These are phyloP conservation scores for Sicus ferrugineus DNA, from an alignment of 2,888 invertebrate species.

Conservation along the genomic window DNA sequence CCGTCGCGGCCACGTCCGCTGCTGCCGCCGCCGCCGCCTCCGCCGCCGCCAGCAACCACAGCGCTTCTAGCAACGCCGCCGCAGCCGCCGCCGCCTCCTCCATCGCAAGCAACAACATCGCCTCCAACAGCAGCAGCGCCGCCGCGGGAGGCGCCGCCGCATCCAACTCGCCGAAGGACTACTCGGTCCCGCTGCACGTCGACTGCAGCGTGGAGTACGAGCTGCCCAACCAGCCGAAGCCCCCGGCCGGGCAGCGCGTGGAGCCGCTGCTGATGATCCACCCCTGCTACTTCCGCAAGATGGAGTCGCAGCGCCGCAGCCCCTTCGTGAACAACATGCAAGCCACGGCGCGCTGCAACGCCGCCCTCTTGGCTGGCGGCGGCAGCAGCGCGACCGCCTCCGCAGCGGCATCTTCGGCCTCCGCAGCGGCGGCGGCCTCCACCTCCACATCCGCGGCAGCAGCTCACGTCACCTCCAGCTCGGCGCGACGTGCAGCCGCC, in stretches of 20 bases:
- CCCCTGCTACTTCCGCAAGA: constrained; percentile 87
- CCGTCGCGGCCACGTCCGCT: constrained; percentile 2
- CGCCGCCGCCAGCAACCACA: constrained; percentile 47
- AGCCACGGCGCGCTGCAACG: constrained; percentile 66
- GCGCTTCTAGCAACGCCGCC: constrained; percentile 53
- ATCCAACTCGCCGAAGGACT: constrained; percentile 74
- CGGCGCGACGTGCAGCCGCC: constrained; percentile 44
- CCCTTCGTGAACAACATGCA: constrained; percentile 87
- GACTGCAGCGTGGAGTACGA: constrained; percentile 93
- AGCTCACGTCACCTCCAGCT: constrained; percentile 53
- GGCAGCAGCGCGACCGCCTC: constrained; percentile 29
- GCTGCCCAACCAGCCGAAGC: constrained; percentile 87
- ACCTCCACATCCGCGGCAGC: constrained; percentile 24
- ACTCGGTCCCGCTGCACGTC: constrained; percentile 85
- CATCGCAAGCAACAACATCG: constrained; percentile 35
- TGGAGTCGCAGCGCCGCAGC: constrained; percentile 82
- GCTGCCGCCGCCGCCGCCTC: constrained; percentile 12
- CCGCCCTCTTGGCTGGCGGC: constrained; percentile 52
- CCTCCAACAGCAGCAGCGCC: constrained; percentile 29
- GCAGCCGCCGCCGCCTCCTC: constrained; percentile 28
- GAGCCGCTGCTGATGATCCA: constrained; percentile 90
- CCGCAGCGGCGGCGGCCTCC: constrained; percentile 43
- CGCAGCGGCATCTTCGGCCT: constrained; percentile 38
- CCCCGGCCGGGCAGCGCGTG: constrained; percentile 81
- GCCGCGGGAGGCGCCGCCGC: constrained; percentile 63